Percentiles rank a stretch among this genome's conserved stretches.
These are phyloP conservation scores for Climacteris rufus DNA, from an alignment of 2,113 vertebrate genomes.

Conservation along the genomic window DNA sequence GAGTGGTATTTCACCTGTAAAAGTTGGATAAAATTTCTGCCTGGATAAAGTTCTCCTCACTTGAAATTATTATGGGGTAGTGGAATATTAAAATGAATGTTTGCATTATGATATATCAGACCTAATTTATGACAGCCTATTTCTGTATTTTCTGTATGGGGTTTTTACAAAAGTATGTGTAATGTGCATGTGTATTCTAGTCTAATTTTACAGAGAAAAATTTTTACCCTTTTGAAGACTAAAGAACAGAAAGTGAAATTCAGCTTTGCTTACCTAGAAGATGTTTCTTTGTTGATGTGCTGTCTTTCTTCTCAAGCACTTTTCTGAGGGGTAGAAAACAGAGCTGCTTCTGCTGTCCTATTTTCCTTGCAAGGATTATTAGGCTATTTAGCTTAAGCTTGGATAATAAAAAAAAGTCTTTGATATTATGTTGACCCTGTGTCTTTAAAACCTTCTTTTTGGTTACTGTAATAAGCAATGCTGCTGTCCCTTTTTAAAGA, in stretches of 20 bases:
- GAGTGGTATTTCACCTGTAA: not conserved
- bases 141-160: not conserved
- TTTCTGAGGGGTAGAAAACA: not conserved
- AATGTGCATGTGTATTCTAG: not conserved
- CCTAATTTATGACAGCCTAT: not conserved
- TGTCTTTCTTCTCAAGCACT: not conserved
- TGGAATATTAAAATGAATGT: not conserved
- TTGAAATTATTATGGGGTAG: not conserved
- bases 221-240: not conserved
- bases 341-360: not conserved
- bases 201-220: not conserved
- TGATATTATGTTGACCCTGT: accelerated
- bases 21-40: not conserved
- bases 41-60: not conserved
- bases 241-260: not conserved
- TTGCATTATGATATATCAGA: not conserved
- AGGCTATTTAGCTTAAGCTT: not conserved
- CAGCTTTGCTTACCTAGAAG: not conserved
- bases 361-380: not conserved
- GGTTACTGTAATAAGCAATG: not conserved
- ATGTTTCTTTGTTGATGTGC: not conserved
- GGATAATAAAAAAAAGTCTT: not conserved
- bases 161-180: not conserved
- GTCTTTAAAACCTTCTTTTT: not conserved
- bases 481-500: not conserved